Evolutionary conservation across 2,888 invertebrate genomes (phyloP), one percentile per base, ranked within the genome.

Genomic region (Tetranychus truncatus): DNA sequence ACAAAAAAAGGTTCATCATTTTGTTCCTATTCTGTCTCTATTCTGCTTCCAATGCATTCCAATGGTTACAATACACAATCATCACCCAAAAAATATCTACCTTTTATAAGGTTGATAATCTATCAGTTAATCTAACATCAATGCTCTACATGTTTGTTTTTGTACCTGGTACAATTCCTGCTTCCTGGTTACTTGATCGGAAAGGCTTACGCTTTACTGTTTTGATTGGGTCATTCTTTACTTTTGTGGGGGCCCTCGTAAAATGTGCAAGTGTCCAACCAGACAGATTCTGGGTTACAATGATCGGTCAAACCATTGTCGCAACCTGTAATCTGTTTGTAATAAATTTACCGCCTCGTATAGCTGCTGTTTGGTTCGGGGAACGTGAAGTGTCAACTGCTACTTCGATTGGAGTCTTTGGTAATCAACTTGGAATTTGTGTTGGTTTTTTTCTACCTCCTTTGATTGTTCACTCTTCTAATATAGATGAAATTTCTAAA

Each of bases 81-180:
- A 94, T 96, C 78, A 88, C 89, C 79, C 90, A 93, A 82, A 88
- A 92, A 75, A 87, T 95, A 71, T 86, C 85, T 79, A 87, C 88
- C 80, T 84, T 83, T 79, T 84, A 84, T 76, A 79, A 79, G 18
- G 78, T 78, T 9, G 45, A 69, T 9, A 76, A 77, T 24, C 75
- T 87, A 78, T 87, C 87, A 81, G 91, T 99, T 75, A 91, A 97
- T 83, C 95, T 95, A 95, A 92, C 96, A 34, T 95, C 95, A 69
- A 92, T 99, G 91, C 88, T 97, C 81, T 99, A 90, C 85, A 99
- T 99, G 97, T 87, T 94, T 79, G 87, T 90, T 4, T 99, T 99
- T 84, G 94, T 99, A 80, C 93, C 96, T 8, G 88, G 97, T 80
- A 94, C 99, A 81, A 93, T 99, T 82, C 99, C 99, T 1, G 96